A percentile compares a stretch with the other conserved stretches of the same genome.
Evolutionary conservation across 1,140 invertebrate genomes (phyloP).

Genomic region (Apis laboriosa): DNA sequence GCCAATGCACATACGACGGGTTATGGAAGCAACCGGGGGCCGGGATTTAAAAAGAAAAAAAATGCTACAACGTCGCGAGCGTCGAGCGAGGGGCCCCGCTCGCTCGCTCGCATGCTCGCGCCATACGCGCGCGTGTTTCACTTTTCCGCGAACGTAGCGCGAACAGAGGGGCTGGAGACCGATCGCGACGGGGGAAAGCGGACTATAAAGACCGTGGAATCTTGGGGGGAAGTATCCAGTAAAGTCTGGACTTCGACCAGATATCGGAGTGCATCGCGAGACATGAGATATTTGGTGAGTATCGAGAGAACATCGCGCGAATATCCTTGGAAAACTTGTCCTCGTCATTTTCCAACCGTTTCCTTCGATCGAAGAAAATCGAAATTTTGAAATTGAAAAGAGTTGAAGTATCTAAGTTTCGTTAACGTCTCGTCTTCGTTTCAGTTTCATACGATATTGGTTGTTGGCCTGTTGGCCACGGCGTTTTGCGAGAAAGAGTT

Average conservation of each 20-base stretch:
- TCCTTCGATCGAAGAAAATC: background rate
- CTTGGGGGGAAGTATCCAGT: slow-evolving; percentile 77
- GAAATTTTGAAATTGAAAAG: background rate
- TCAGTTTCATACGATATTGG: slow-evolving; percentile 72
- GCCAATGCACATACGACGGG: slow-evolving; percentile 38
- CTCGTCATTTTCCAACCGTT: background rate
- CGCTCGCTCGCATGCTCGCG: background rate
- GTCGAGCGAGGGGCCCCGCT: slow-evolving; percentile 17
- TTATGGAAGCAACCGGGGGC: slow-evolving; percentile 53
- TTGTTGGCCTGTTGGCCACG: slow-evolving; percentile 80
- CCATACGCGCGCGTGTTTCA: slow-evolving; percentile 59
- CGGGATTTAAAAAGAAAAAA: slow-evolving; percentile 34
- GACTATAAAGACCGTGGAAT: slow-evolving; percentile 74
- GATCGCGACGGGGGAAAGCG: slow-evolving; percentile 65
- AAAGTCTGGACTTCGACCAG: slow-evolving; percentile 74
- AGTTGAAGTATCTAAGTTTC: no score
- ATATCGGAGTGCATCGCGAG: slow-evolving; percentile 60
- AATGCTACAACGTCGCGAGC: slow-evolving; percentile 53
- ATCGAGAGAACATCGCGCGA: background rate
- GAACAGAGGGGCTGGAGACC: slow-evolving; percentile 53
- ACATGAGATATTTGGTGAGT: slow-evolving; percentile 77
- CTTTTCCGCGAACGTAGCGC: slow-evolving; percentile 61
- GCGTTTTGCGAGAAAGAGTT: slow-evolving; percentile 76
- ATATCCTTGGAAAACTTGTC: background rate
- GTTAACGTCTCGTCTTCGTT: background rate